Conservation (phyloP, 2,113 vertebrate genomes). For the Tinamus guttatus region DNA sequence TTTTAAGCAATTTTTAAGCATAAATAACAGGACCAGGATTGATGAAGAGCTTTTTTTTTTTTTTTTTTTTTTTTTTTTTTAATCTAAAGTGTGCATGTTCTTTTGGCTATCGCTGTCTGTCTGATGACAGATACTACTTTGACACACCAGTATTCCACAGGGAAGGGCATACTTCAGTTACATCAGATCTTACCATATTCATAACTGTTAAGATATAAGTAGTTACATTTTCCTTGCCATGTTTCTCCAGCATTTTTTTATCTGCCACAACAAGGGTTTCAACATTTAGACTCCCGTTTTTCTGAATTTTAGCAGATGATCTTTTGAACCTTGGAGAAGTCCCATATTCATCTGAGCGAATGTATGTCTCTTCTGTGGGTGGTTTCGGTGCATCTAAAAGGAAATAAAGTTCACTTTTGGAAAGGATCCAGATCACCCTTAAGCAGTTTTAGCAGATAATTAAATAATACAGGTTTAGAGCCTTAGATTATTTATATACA, state of each 20-base stretch:
- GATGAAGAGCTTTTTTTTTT: background rate
- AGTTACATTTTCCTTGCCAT: conserved; percentile 93
- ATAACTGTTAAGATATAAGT: conserved; percentile 97
- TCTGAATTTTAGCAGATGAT: conserved; percentile 86
- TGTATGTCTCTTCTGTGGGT: conserved; percentile 81
- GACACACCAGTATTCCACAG: background rate
- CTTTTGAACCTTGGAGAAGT: conserved; percentile 82
- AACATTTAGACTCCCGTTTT: conserved; percentile 88
- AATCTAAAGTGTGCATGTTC: background rate
- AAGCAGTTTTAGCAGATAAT: conserved; percentile 13
- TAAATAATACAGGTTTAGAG: conserved; percentile 4
- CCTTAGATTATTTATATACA: conserved; percentile 52
- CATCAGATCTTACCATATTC: conserved; percentile 90
- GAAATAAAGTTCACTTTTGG: conserved; percentile 68
- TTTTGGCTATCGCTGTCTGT: background rate
- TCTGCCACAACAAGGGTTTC: conserved; percentile 98
- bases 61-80: too few relatives aligned
- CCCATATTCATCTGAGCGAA: conserved; percentile 87
- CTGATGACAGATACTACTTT: background rate
- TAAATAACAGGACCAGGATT: background rate
- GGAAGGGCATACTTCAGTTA: background rate
- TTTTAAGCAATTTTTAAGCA: background rate
- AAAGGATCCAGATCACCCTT: conserved; percentile 57
- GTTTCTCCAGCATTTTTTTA: conserved; percentile 96
- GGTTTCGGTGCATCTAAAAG: conserved; percentile 88